These are phyloP conservation scores for Solenopsis invicta DNA, from an alignment of 1,140 invertebrate species.

Conservation along the genomic window DNA sequence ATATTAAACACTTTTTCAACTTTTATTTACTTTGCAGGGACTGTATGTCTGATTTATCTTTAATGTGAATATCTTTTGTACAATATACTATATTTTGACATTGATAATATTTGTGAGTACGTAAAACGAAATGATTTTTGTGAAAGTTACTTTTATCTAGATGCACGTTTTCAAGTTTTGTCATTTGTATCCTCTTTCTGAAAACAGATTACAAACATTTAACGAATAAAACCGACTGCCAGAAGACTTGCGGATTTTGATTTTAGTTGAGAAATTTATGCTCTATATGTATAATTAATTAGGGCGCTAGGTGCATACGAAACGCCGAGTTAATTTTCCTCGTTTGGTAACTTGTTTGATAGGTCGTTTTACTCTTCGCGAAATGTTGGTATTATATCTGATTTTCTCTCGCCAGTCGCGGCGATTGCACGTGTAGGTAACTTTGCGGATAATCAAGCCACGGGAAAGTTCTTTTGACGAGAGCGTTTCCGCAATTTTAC, in stretches of 20 bases:
- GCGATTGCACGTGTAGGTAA: slow-evolving; percentile 17
- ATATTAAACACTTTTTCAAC: too few relatives aligned
- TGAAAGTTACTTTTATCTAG: too few relatives aligned
- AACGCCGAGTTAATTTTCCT: slow-evolving; percentile 36
- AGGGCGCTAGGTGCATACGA: not conserved
- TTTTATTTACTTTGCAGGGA: too few relatives aligned
- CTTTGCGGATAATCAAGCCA: not conserved
- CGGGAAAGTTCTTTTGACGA: slow-evolving; percentile 25
- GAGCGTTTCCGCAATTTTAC: slow-evolving; percentile 48
- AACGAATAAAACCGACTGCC: not conserved
- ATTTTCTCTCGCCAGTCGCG: slow-evolving; percentile 8
- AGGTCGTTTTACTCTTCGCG: slow-evolving; percentile 12
- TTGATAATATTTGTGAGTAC: not conserved
- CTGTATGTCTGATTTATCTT: too few relatives aligned
- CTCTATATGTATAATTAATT: slow-evolving; percentile 15
- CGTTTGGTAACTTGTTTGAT: slow-evolving; percentile 35
- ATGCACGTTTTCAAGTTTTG: not conserved
- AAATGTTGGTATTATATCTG: slow-evolving; percentile 19
- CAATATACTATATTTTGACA: too few relatives aligned
- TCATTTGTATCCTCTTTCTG: not conserved
- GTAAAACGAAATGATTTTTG: not conserved
- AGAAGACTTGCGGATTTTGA: not conserved
- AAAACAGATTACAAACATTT: not conserved
- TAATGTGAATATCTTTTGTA: not conserved
- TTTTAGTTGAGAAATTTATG: slow-evolving; percentile 2